These are phyloP conservation scores for Halesus radiatus DNA, from an alignment of 1,140 invertebrate genomes.

Conservation along the genomic window DNA sequence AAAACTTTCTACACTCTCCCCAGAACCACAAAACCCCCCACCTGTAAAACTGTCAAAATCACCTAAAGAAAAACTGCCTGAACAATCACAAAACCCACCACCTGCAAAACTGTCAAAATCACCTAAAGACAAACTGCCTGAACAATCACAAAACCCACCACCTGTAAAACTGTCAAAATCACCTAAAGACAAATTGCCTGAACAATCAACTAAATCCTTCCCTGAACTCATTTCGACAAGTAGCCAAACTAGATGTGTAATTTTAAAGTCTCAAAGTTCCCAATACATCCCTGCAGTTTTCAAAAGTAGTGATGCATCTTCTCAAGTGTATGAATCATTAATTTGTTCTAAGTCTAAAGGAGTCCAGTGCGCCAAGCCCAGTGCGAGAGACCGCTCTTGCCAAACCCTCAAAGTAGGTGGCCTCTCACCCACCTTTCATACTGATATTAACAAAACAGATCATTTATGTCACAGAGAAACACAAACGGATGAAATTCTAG, in stretches of 20 bases:
- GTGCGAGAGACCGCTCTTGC: constrained; percentile 28
- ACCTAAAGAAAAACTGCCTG: too few relatives aligned
- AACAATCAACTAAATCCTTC: background rate
- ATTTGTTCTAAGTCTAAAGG: constrained; percentile 54
- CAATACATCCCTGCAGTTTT: constrained; percentile 35
- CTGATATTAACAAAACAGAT: constrained; percentile 15
- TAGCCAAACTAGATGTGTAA: constrained; percentile 24
- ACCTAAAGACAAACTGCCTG: too few relatives aligned
- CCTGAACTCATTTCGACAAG: constrained; percentile 16
- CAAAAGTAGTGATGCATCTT: constrained; percentile 46
- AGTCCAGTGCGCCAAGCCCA: constrained; percentile 15
- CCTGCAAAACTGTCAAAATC: too few relatives aligned
- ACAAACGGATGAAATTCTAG: constrained; percentile 18
- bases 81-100: too few relatives aligned
- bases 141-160: too few relatives aligned
- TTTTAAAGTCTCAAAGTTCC: constrained; percentile 43
- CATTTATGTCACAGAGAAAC: constrained; percentile 30
- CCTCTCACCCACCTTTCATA: constrained; percentile 1
- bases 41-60: too few relatives aligned
- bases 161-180: too few relatives aligned
- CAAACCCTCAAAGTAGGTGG: constrained; percentile 44
- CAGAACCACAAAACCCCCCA: too few relatives aligned
- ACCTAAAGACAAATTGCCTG: too few relatives aligned
- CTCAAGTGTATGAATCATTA: constrained; percentile 53
- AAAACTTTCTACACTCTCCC: too few relatives aligned